phyloP scores from a whole-genome alignment of 1,140 invertebrate species.

The Dysdera silvatica region DNA sequence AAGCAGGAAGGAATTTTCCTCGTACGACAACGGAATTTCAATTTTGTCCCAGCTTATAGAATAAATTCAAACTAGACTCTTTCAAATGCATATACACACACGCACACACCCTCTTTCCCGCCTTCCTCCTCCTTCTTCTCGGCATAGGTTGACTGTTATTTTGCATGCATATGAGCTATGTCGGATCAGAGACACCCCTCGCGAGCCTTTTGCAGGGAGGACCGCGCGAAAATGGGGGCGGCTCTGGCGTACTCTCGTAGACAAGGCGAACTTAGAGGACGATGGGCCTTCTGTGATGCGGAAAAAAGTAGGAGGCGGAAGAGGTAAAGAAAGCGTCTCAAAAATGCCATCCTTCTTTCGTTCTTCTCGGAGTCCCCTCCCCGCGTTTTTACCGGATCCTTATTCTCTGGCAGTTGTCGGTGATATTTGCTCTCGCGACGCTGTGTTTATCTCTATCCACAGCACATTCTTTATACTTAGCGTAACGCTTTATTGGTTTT shows the following conservation, averaged over 20 bases:
- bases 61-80: slow-evolving; percentile 29
- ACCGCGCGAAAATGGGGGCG: not conserved
- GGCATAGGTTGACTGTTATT: slow-evolving; percentile 10
- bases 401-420: slow-evolving; percentile 4
- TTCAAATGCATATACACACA: slow-evolving; percentile 24
- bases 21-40: slow-evolving; percentile 29
- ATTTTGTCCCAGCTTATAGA: slow-evolving; percentile 29
- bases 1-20: slow-evolving; percentile 18
- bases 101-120: not conserved
- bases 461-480: not conserved
- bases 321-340: too few species aligned
- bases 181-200: slow-evolving; percentile 16
- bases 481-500: slow-evolving; percentile 7
- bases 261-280: slow-evolving; percentile 9
- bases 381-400: not conserved
- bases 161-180: slow-evolving; percentile 28
- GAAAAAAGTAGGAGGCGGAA: too few species aligned
- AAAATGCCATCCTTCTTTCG: slow-evolving; percentile 4
- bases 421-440: slow-evolving; percentile 15
- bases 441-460: not conserved
- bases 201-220: slow-evolving; percentile 3
- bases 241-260: slow-evolving; percentile 14
- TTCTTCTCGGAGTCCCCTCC: slow-evolving; percentile 19
- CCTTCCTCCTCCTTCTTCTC: not conserved
- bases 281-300: too few species aligned